These are phyloP conservation scores for Mylabris phalerata DNA, from an alignment of 1,140 invertebrate genomes.

Conservation along the genomic window DNA sequence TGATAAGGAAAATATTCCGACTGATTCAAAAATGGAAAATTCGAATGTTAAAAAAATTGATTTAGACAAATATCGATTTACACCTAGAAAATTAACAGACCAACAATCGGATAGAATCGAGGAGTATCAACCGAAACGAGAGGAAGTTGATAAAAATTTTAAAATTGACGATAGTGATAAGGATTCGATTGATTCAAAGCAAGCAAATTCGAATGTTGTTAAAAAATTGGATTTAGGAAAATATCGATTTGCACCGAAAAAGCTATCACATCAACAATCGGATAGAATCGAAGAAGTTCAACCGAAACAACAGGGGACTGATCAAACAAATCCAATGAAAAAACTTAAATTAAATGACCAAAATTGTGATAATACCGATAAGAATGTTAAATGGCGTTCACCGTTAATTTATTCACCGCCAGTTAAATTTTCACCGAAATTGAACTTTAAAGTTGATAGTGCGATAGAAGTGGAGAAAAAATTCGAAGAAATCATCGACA, in stretches of 20 bases:
- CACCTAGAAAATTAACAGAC: not conserved
- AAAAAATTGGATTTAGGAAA: not conserved
- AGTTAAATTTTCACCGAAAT: constrained; percentile 24
- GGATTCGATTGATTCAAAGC: not conserved
- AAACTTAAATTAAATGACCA: constrained; percentile 10
- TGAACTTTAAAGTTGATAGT: not conserved
- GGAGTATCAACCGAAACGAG: not conserved
- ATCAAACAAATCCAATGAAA: not conserved
- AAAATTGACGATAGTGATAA: not conserved
- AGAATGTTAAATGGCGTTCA: constrained; percentile 25
- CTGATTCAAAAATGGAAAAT: not conserved
- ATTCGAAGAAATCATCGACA: not conserved
- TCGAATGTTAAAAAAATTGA: not conserved
- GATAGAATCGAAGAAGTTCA: too few species aligned
- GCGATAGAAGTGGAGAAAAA: not conserved
- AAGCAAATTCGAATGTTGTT: not conserved
- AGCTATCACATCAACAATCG: not conserved
- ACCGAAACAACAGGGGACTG: not conserved
- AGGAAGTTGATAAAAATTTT: not conserved
- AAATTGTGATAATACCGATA: too few species aligned
- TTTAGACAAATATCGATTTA: not conserved
- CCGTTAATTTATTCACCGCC: constrained; percentile 25
- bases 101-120: not conserved
- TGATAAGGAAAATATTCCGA: not conserved
- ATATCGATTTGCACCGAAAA: not conserved